phyloP scores from a whole-genome alignment of 2,113 vertebrate species.

The Pelecanus crispus region DNA sequence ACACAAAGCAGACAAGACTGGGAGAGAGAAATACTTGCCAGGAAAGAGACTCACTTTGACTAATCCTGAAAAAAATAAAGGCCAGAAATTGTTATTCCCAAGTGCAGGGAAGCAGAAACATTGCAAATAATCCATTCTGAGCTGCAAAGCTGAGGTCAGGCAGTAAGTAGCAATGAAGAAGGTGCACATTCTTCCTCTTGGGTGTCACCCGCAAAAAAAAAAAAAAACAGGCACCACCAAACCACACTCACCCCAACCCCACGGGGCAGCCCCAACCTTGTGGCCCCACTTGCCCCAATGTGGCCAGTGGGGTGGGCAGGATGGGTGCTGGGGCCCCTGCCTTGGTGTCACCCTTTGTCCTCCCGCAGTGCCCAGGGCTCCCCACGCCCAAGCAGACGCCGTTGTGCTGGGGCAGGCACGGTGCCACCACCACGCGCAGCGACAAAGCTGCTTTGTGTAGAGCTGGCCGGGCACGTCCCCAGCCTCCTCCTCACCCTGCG shows the following conservation, averaged over 20 bases:
- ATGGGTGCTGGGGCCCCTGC: neutral
- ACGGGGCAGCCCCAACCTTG: fast-evolving
- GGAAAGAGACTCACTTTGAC: neutral
- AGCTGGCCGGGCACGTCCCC: fast-evolving
- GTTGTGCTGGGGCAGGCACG: neutral
- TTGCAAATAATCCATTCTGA: neutral
- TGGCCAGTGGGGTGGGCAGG: neutral
- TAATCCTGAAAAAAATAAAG: neutral
- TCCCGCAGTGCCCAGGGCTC: fast-evolving
- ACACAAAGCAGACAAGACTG: neutral
- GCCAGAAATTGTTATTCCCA: neutral
- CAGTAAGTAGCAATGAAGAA: neutral
- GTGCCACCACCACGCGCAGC: neutral
- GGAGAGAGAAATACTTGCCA: neutral
- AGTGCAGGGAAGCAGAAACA: neutral
- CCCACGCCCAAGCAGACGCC: fast-evolving
- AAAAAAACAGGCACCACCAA: neutral
- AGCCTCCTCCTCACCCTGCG: fast-evolving
- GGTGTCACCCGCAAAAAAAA: neutral
- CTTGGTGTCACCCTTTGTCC: fast-evolving
- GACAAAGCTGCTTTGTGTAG: neutral
- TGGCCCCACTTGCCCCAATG: fast-evolving
- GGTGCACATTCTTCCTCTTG: fast-evolving
- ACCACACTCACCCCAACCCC: fast-evolving
- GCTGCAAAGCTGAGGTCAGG: neutral